Base-by-base conservation (phyloP, 2,797 vertebrate genomes). In the Hoplostethus atlanticus region DNA sequence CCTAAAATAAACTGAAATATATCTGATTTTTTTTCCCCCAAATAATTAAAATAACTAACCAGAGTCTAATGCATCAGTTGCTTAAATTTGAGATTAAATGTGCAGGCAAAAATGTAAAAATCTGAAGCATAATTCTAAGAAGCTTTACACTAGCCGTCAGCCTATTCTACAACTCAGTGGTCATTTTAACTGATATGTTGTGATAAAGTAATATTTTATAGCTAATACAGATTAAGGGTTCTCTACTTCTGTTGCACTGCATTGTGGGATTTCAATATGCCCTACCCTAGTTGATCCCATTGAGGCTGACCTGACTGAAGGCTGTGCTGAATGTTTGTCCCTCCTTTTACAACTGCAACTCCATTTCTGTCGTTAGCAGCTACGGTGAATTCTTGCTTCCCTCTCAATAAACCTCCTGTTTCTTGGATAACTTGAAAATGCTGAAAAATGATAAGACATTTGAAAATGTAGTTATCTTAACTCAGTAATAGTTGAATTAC, bases 31-130 rank as follows among this genome's bases (percentile, higher is more conserved):
- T 17, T 51, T 54, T 30, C 13, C 13, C 11, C 13, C 4, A 46
- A 46, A 13, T 46, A 15, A 46, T 46, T 15, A 46, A 15, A 46
- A 46, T 13, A 46, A 46, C 44, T 46, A 46, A 13, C 13, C 17
- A 50, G 31, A 55, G 63, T 59, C 31, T 17, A 69, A 16, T 34
- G 65, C n/a, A 59, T 56, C 7, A 53, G 59, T 58, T 65, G 44
- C 44, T 77, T 63, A 50, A 44, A 34, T 67, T 53, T 66, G 53
- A 64, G 55, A 61, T 64, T 40, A 10, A 77, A 76, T 69, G 52
- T 76, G 47, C 31, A 48, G 15, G 34, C 25, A 15, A 74, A 72
- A 2, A n/a, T 62, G 15, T 75, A 15, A 46, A 79, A 52, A 51
- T 15, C 2, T 47, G 1, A 62, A 53, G 60, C 31, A 2, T 36